Evolutionary conservation across 1,140 invertebrate species (phyloP).

Genomic region (Tenebrio molitor): DNA sequence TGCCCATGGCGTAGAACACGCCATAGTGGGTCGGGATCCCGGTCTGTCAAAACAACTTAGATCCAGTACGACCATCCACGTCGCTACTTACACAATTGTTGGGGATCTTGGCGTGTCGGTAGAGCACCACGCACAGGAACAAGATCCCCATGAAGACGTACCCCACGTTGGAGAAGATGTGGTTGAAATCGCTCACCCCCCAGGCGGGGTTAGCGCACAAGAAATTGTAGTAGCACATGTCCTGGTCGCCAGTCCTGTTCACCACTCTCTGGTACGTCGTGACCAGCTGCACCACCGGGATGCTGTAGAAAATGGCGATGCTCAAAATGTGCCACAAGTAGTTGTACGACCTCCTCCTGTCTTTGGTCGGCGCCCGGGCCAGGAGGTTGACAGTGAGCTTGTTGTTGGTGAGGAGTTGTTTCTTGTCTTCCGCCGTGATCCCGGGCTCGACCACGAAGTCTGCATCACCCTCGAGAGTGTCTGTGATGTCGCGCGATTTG

Average conservation of each 20-base stretch:
- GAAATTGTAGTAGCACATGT: constrained; percentile 95
- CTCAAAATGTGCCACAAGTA: constrained; percentile 87
- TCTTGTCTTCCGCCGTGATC: constrained; percentile 71
- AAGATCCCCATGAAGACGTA: constrained; percentile 85
- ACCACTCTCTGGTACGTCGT: constrained; percentile 87
- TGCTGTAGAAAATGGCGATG: constrained; percentile 88
- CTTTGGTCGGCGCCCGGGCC: constrained; percentile 76
- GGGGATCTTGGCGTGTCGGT: constrained; percentile 66
- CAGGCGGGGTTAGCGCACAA: constrained; percentile 85
- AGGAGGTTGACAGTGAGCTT: constrained; percentile 80
- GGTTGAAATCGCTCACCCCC: constrained; percentile 84
- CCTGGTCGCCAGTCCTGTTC: constrained; percentile 87
- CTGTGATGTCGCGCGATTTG: background rate
- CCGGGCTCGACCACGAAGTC: background rate
- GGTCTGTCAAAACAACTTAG: constrained; percentile 59
- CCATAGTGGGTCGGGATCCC: constrained; percentile 93
- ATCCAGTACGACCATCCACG: background rate
- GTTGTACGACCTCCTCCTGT: constrained; percentile 76
- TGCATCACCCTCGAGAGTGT: background rate
- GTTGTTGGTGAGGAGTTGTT: constrained; percentile 75
- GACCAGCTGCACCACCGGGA: constrained; percentile 91
- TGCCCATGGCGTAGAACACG: constrained; percentile 89
- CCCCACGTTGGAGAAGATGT: constrained; percentile 91
- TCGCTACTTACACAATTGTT: background rate
- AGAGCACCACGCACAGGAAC: constrained; percentile 75